phyloP scores from a whole-genome alignment of 2,888 invertebrate genomes.

The Drosophila prolongata region DNA sequence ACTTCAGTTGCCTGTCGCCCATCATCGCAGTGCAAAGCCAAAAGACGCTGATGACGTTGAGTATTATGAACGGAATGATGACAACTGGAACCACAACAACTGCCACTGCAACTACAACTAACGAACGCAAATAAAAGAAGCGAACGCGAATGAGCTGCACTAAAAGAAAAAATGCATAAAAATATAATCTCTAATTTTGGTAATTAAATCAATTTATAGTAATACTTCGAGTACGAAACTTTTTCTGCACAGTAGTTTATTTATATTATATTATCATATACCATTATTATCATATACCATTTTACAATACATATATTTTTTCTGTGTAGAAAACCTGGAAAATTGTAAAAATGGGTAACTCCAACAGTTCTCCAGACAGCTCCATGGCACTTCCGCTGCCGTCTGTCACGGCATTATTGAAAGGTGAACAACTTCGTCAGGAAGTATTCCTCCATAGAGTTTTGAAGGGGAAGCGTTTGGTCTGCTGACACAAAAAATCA shows the following conservation, averaged over 20 bases:
- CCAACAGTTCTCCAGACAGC: slow-evolving; percentile 28
- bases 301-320: too few species aligned
- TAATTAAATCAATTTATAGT: too few species aligned
- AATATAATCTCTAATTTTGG: too few species aligned
- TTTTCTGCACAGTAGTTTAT: not conserved
- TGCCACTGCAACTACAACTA: slow-evolving; percentile 34
- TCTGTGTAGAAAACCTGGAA: slow-evolving; percentile 5
- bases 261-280: too few species aligned
- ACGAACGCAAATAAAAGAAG: slow-evolving; percentile 48
- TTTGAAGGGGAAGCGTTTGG: slow-evolving; percentile 31
- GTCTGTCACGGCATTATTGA: slow-evolving; percentile 58
- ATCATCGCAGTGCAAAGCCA: slow-evolving; percentile 35
- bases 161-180: not conserved
- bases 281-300: too few species aligned
- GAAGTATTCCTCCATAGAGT: slow-evolving; percentile 15
- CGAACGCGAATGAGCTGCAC: slow-evolving; percentile 28
- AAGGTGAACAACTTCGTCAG: slow-evolving; percentile 72
- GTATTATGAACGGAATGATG: slow-evolving; percentile 67
- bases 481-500: slow-evolving; percentile 76
- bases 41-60: slow-evolving; percentile 69
- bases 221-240: too few species aligned
- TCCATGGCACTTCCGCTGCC: slow-evolving; percentile 37
- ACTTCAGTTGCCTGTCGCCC: slow-evolving; percentile 57
- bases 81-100: slow-evolving; percentile 49
- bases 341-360: slow-evolving; percentile 27